Percentiles rank a stretch among this genome's conserved stretches.
phyloP scores from a whole-genome alignment of 2,113 vertebrate genomes.

The Sebastes schlegelii region DNA sequence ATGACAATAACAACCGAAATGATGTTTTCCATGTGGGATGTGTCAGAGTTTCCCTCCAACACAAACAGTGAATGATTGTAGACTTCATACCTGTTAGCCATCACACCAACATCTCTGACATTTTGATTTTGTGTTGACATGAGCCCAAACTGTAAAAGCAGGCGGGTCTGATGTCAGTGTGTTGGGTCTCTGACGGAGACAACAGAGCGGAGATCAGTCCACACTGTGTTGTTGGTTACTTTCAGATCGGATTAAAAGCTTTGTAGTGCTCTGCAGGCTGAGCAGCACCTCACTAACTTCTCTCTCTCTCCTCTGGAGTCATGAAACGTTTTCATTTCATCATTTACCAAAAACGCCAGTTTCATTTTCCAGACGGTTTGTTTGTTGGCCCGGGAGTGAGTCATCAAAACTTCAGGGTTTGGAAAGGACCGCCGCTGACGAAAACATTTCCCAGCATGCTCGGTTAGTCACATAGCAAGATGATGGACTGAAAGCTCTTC shows the following conservation, averaged over 20 bases:
- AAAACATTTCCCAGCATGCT: constrained; percentile 64
- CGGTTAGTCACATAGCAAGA: constrained; percentile 42
- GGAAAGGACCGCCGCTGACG: constrained; percentile 32
- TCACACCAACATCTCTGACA: no score
- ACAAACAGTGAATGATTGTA: not conserved
- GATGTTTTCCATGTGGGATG: not conserved
- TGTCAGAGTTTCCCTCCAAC: not conserved
- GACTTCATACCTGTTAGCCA: not conserved
- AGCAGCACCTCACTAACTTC: not conserved
- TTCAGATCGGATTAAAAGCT: not conserved
- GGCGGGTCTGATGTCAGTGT: no score
- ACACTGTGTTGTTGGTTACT: not conserved
- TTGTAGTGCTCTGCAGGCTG: not conserved
- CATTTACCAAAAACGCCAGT: constrained; percentile 27
- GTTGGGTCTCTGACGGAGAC: not conserved
- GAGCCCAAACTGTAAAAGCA: no score
- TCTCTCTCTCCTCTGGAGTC: not conserved
- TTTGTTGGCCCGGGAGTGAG: constrained; percentile 30
- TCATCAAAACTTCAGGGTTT: constrained; percentile 54
- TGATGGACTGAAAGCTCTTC: constrained; percentile 44
- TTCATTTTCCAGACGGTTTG: constrained; percentile 44
- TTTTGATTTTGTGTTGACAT: no score
- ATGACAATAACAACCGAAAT: not conserved
- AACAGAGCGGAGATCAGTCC: no score
- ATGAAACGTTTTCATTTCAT: constrained; percentile 40